A percentile compares a stretch with the other conserved stretches of the same genome.
Evolutionary conservation across 2,888 invertebrate genomes (phyloP).

Genomic region (Leptopterna dolabrata): DNA sequence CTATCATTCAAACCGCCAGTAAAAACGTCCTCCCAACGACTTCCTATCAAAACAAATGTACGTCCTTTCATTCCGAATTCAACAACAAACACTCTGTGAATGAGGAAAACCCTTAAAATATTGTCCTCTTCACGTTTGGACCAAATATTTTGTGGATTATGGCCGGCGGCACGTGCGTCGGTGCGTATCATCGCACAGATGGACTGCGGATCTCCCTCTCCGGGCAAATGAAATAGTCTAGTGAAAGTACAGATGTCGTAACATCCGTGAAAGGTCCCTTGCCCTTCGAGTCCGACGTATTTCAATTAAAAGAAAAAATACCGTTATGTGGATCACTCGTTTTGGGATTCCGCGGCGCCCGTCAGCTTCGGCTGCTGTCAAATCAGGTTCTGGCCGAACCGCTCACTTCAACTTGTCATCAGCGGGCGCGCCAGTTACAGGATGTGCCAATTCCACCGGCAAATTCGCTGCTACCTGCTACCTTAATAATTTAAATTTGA

Average conservation of each 20-base stretch:
- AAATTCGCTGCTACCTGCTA: not conserved
- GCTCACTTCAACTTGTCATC: not conserved
- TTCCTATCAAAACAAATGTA: not conserved
- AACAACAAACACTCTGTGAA: not conserved
- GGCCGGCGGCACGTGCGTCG: not conserved
- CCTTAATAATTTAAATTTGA: too few species aligned
- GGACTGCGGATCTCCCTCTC: not conserved
- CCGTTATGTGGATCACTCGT: not conserved
- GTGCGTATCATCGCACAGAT: not conserved
- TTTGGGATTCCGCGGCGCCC: not conserved
- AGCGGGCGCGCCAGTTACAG: not conserved
- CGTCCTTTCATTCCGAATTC: not conserved
- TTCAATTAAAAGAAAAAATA: not conserved
- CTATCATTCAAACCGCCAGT: not conserved
- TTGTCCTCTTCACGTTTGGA: not conserved
- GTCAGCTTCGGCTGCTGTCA: not conserved
- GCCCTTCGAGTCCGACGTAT: not conserved
- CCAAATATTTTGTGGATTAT: not conserved
- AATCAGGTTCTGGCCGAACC: not conserved
- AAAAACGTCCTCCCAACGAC: not conserved
- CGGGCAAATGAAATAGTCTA: not conserved
- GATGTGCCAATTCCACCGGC: not conserved
- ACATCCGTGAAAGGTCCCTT: not conserved
- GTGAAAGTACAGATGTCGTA: constrained; percentile 7
- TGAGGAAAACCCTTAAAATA: not conserved